Percentiles rank a stretch among this genome's conserved stretches.
Evolutionary conservation across 2,797 vertebrate species (phyloP).

Genomic region (Lophura swinhoii): DNA sequence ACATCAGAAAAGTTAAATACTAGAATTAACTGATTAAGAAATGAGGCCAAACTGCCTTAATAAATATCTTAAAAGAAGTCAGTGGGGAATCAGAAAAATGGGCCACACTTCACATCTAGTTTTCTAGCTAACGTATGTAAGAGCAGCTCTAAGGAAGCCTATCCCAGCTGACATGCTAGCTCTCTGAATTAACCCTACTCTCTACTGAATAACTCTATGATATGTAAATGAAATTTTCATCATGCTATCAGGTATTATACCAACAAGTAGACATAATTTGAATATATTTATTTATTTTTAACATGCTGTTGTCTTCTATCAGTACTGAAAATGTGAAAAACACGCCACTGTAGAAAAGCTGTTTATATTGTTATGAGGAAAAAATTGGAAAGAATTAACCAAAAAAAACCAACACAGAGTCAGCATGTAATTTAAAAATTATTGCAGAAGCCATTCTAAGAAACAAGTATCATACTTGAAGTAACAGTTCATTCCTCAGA

Average conservation of each 20-base stretch:
- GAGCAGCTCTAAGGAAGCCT: not conserved
- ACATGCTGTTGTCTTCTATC: not conserved
- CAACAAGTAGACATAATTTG: not conserved
- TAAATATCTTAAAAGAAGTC: not conserved
- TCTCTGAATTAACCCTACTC: not conserved
- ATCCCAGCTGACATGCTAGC: not conserved
- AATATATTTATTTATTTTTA: conserved; percentile 9
- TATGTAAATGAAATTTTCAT: not conserved
- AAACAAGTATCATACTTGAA: not conserved
- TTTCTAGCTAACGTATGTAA: not conserved
- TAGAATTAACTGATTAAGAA: not conserved
- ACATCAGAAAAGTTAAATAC: not conserved
- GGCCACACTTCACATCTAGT: not conserved
- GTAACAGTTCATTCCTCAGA: not conserved
- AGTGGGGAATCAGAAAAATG: not conserved
- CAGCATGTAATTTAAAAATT: conserved; percentile 14
- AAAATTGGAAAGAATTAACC: conserved; percentile 17
- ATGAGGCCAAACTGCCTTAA: not conserved
- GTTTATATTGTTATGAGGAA: not conserved
- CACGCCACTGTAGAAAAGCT: not conserved
- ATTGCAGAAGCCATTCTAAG: not conserved
- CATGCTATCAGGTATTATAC: not conserved
- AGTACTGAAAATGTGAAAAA: conserved; percentile 14
- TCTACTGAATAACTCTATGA: not conserved
- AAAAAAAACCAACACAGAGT: not conserved